Evolutionary conservation across 2,888 invertebrate species (phyloP).

Genomic region (Alsophila aescularia): DNA sequence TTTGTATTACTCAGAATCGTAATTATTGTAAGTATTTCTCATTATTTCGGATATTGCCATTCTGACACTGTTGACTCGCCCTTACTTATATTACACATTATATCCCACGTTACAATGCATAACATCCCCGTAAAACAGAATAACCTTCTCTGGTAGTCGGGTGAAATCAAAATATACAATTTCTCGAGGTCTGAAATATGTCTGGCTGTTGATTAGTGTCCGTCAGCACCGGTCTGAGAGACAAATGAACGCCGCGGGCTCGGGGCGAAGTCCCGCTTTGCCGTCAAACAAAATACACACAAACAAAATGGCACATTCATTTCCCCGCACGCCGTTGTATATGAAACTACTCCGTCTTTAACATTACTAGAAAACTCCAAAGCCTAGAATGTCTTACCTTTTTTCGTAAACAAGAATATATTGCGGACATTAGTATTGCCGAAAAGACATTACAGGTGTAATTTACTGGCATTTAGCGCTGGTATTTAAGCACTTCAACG

Average conservation of each 20-base stretch:
- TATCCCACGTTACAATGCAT: too few species aligned
- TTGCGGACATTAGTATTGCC: not conserved
- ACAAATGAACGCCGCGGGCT: conserved; percentile 51
- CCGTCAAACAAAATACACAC: conserved; percentile 57
- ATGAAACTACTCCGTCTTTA: conserved; percentile 8
- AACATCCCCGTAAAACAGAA: too few species aligned
- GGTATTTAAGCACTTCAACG: conserved; percentile 7
- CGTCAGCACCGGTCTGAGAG: conserved; percentile 49
- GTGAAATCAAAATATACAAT: not conserved
- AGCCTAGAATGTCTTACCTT: not conserved
- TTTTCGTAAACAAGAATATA: not conserved
- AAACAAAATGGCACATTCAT: conserved; percentile 54
- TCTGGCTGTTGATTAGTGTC: conserved; percentile 51
- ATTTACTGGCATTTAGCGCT: conserved; percentile 1
- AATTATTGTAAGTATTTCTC: too few species aligned
- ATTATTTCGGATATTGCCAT: too few species aligned
- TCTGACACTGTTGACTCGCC: too few species aligned
- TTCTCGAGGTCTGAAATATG: conserved; percentile 14
- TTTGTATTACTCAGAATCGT: too few species aligned
- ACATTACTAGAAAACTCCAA: conserved; percentile 19
- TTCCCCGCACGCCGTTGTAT: conserved; percentile 37
- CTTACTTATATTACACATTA: too few species aligned
- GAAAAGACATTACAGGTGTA: not conserved
- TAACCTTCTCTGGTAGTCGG: too few species aligned
- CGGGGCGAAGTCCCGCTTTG: conserved; percentile 36